Conservation (phyloP, 37 sponge, comb jelly and placozoan species). For the Oscarella lobularis region DNA sequence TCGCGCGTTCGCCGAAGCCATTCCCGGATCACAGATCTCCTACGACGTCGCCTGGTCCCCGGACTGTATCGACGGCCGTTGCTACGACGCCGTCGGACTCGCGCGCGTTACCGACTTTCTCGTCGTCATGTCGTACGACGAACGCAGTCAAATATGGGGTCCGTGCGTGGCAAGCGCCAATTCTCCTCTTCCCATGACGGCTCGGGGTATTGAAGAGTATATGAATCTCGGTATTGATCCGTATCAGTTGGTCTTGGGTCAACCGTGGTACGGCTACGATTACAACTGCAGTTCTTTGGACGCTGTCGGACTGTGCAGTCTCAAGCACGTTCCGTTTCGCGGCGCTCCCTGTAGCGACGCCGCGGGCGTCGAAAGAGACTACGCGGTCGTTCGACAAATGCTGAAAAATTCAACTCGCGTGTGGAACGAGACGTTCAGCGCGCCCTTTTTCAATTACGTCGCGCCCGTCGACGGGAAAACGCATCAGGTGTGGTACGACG, state of each 20-base stretch:
- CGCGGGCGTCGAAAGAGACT: conserved; percentile 41
- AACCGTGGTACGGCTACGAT: conserved; percentile 86
- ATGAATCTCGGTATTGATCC: conserved; percentile 28
- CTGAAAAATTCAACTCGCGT: neutral
- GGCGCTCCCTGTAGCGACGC: conserved; percentile 74
- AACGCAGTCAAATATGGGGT: conserved; percentile 59
- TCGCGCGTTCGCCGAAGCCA: conserved; percentile 27
- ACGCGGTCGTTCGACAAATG: conserved; percentile 7
- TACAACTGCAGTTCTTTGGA: conserved; percentile 41
- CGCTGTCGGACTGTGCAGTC: conserved; percentile 24
- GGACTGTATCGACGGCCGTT: conserved; percentile 59
- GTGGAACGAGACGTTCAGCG: conserved; percentile 25
- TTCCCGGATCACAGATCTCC: conserved; percentile 35
- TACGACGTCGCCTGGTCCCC: conserved; percentile 73
- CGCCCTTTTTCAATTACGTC: conserved; percentile 44
- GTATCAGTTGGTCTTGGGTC: conserved; percentile 50
- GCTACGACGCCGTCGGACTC: conserved; percentile 43
- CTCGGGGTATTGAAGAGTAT: conserved; percentile 26
- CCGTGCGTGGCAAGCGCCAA: conserved; percentile 71
- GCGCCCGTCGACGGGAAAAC: neutral
- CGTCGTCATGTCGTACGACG: conserved; percentile 83
- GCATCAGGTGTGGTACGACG: conserved; percentile 84
- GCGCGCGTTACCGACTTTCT: conserved; percentile 39
- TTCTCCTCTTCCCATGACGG: conserved; percentile 35
- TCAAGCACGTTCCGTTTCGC: conserved; percentile 38